phyloP scores from a whole-genome alignment of 1,140 invertebrate genomes.

The Diachasmimorpha longicaudata region DNA sequence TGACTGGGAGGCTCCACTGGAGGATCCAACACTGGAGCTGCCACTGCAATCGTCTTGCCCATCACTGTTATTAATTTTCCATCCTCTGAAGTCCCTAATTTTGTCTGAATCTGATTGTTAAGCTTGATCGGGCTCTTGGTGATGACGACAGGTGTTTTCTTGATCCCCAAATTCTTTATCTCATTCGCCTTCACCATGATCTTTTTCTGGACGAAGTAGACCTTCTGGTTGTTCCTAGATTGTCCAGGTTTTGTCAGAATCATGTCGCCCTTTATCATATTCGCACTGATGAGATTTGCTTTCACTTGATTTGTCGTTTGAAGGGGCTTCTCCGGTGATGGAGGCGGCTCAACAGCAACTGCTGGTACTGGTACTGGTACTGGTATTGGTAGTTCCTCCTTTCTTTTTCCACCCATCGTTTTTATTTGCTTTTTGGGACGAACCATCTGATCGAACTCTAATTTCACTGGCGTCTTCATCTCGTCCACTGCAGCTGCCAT shows the following conservation, averaged over 20 bases:
- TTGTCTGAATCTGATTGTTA: constrained; percentile 38
- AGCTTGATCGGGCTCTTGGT: constrained; percentile 44
- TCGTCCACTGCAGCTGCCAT: constrained; percentile 60
- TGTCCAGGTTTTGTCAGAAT: constrained; percentile 57
- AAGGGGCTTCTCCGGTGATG: constrained; percentile 43
- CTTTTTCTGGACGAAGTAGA: constrained; percentile 55
- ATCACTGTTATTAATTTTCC: constrained; percentile 39
- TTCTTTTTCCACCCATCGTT: constrained; percentile 46
- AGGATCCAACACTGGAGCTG: neutral
- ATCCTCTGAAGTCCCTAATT: constrained; percentile 43
- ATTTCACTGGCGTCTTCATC: constrained; percentile 57
- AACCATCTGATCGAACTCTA: constrained; percentile 3
- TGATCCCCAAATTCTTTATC: constrained; percentile 40
- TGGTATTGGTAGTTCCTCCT: constrained; percentile 35
- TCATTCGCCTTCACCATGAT: constrained; percentile 51
- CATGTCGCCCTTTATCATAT: constrained; percentile 60
- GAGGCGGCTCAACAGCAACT: neutral
- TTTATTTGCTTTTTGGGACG: constrained; percentile 47
- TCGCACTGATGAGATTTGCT: constrained; percentile 56
- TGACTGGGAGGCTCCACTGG: neutral
- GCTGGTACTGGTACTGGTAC: too few relatives aligned
- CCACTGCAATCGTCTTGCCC: constrained; percentile 28
- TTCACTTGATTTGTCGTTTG: constrained; percentile 59
- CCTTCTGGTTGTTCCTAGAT: constrained; percentile 48
- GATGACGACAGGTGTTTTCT: constrained; percentile 42